These are phyloP conservation scores for Lucilia cuprina DNA, from an alignment of 1,140 invertebrate species.

Conservation along the genomic window DNA sequence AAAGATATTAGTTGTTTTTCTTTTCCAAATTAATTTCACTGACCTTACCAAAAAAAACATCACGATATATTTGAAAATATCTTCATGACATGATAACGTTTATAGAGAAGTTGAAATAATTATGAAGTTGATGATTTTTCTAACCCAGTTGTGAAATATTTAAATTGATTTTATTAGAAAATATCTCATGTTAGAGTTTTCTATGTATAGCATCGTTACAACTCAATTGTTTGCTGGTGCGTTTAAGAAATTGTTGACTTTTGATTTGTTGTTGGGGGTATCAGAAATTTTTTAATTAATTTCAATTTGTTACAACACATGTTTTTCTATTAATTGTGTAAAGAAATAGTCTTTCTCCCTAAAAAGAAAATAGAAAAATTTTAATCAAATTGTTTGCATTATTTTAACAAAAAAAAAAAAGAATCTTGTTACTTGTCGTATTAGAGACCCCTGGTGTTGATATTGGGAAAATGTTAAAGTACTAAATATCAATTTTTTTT, in stretches of 20 bases:
- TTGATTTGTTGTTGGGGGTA: background rate
- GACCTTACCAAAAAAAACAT: background rate
- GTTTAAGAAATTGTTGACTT: background rate
- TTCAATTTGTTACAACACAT: conserved; percentile 29
- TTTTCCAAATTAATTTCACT: too few species aligned
- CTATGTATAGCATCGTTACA: too few species aligned
- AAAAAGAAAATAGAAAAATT: too few species aligned
- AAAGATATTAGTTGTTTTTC: too few species aligned
- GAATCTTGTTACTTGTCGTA: too few species aligned
- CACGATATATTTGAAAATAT: background rate
- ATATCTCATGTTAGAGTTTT: background rate
- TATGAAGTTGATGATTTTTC: background rate
- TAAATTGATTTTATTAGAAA: background rate
- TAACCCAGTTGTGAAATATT: background rate
- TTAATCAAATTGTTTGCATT: too few species aligned
- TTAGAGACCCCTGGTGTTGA: too few species aligned
- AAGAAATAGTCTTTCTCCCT: too few species aligned
- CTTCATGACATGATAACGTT: background rate
- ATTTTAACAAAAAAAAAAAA: too few species aligned
- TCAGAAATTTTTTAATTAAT: background rate
- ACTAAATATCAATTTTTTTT: too few species aligned
- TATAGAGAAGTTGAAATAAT: background rate
- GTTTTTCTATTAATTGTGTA: background rate
- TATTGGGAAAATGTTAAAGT: too few species aligned
- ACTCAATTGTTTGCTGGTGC: too few species aligned